A percentile compares a stretch with the other conserved stretches of the same genome.
These are phyloP conservation scores for Glaucidium brasilianum DNA, from an alignment of 2,113 vertebrate species.

Conservation along the genomic window DNA sequence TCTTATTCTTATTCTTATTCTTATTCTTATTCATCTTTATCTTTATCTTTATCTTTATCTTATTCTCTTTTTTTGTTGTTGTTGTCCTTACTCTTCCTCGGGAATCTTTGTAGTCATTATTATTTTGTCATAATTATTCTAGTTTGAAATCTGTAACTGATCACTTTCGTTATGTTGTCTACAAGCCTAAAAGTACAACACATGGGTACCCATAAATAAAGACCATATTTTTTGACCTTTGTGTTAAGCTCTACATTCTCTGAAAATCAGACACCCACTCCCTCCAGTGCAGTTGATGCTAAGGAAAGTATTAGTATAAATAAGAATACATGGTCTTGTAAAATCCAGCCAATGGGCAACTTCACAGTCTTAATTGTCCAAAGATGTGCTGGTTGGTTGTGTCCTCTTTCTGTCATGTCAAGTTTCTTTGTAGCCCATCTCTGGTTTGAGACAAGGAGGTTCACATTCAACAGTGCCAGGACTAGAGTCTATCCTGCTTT, in stretches of 20 bases:
- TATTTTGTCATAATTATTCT: background rate
- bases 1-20: background rate
- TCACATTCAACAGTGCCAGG: background rate
- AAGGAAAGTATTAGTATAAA: background rate
- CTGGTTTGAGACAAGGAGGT: background rate
- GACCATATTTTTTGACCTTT: background rate
- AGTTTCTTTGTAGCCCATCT: background rate
- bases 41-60: background rate
- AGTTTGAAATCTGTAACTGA: background rate
- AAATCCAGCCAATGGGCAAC: background rate
- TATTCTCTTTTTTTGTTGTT: background rate
- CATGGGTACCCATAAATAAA: background rate
- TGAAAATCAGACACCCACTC: background rate
- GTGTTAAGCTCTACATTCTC: background rate
- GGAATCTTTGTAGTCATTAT: background rate
- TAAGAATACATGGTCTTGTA: background rate
- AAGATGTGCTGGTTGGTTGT: background rate
- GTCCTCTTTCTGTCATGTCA: background rate
- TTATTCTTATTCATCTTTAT: background rate
- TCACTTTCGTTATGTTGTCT: background rate
- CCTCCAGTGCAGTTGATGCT: background rate
- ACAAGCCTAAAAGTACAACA: background rate
- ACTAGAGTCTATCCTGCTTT: background rate
- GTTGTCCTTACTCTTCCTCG: background rate
- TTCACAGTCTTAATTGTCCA: background rate